phyloP scores from a whole-genome alignment of 2,113 vertebrate species.

The Copsychus sechellarum region DNA sequence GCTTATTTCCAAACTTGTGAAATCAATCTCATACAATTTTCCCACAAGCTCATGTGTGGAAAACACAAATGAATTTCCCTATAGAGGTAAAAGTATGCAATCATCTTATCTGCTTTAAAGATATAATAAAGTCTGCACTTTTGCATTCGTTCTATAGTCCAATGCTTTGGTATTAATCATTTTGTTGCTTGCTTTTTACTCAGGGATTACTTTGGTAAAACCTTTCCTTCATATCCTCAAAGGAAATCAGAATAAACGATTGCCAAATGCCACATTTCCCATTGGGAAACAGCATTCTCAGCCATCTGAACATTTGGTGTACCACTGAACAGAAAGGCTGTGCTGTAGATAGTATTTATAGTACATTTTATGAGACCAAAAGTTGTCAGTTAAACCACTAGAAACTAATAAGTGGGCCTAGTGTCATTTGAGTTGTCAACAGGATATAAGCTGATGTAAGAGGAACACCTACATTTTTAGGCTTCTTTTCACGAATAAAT shows the following conservation, averaged over 20 bases:
- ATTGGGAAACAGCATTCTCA: slow-evolving; percentile 45
- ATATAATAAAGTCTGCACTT: background rate
- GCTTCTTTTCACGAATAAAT: background rate
- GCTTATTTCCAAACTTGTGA: slow-evolving; percentile 40
- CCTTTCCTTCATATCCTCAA: slow-evolving; percentile 12
- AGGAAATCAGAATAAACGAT: slow-evolving; percentile 13
- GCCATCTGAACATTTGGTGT: slow-evolving; percentile 43
- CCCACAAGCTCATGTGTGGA: background rate
- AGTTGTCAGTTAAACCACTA: slow-evolving; percentile 72
- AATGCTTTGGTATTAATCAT: background rate
- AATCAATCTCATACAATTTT: slow-evolving; percentile 37
- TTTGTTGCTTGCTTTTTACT: background rate
- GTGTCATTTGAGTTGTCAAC: slow-evolving; percentile 65
- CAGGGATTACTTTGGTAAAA: background rate
- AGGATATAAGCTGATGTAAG: slow-evolving; percentile 67
- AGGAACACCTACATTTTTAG: slow-evolving; percentile 60
- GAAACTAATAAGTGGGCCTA: slow-evolving; percentile 63
- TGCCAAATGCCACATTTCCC: slow-evolving; percentile 44
- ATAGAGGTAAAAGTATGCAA: background rate
- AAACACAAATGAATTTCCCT: slow-evolving; percentile 23
- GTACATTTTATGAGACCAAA: slow-evolving; percentile 63
- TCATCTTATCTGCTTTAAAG: background rate
- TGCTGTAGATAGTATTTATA: slow-evolving; percentile 56
- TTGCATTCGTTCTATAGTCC: background rate
- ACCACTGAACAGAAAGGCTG: slow-evolving; percentile 33